Percentiles rank a stretch among this genome's conserved stretches.
Conservation (phyloP, 2,797 vertebrate genomes). For the Periophthalmus magnuspinnatus region DNA sequence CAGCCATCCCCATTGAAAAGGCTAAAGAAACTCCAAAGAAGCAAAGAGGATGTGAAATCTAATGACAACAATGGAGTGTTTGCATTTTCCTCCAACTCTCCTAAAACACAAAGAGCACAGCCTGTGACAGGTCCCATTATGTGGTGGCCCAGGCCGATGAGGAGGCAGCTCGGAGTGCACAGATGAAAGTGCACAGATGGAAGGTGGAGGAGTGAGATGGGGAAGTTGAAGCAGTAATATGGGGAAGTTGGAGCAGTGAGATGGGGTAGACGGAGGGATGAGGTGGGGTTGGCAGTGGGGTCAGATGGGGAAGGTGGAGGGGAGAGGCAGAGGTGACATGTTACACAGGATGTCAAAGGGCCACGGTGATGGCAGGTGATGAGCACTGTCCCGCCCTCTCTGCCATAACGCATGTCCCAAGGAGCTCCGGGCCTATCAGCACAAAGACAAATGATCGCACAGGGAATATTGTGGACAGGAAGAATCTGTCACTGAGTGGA, state of each 20-base stretch:
- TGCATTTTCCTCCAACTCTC: slow-evolving; percentile 88
- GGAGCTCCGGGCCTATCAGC: slow-evolving; percentile 85
- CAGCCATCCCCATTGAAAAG: slow-evolving; percentile 85
- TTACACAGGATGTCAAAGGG: slow-evolving; percentile 87
- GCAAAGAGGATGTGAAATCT: slow-evolving; percentile 94
- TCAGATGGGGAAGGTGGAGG: slow-evolving; percentile 1
- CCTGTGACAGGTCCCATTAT: slow-evolving; percentile 99
- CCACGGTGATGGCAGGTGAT: slow-evolving; percentile 94
- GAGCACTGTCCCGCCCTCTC: slow-evolving; percentile 84
- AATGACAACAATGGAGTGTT: slow-evolving; percentile 97
- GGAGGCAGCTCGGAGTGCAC: slow-evolving; percentile 90
- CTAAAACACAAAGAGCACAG: slow-evolving; percentile 94
- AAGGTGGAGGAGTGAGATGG: too few relatives aligned
- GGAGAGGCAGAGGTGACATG: slow-evolving; percentile 75
- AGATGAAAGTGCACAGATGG: slow-evolving; percentile 73
- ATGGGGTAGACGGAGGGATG: too few relatives aligned
- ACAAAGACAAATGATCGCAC: slow-evolving; percentile 92
- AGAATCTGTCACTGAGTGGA: slow-evolving; percentile 85
- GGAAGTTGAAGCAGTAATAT: too few relatives aligned
- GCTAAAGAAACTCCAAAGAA: slow-evolving; percentile 86
- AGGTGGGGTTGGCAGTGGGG: too few relatives aligned
- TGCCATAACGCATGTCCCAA: slow-evolving; percentile 84
- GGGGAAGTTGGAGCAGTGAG: too few relatives aligned
- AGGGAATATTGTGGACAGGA: slow-evolving; percentile 82
- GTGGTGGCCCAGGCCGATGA: slow-evolving; percentile 90